phyloP scores from a whole-genome alignment of 2,113 vertebrate genomes.

The Piaya cayana region DNA sequence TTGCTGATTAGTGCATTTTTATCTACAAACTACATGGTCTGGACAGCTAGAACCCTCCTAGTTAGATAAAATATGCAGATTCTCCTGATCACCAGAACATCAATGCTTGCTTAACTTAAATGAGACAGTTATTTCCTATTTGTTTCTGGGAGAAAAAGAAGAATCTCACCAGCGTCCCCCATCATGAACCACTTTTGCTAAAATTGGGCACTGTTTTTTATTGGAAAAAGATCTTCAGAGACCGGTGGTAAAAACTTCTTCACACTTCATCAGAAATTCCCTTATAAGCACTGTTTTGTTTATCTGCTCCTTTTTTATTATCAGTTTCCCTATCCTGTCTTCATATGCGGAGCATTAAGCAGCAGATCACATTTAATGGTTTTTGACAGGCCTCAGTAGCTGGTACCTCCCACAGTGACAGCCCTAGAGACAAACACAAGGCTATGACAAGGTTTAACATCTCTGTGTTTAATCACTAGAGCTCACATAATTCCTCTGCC shows the following conservation, averaged over 20 bases:
- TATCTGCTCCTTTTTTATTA: not conserved
- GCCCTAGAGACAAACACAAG: slow-evolving; percentile 52
- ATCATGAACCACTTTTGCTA: not conserved
- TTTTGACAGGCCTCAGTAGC: slow-evolving; percentile 51
- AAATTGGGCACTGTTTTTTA: not conserved
- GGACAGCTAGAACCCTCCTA: not conserved
- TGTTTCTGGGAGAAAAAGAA: not conserved
- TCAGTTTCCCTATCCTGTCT: not conserved
- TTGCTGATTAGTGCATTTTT: not conserved
- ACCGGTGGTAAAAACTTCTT: not conserved
- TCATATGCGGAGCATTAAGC: slow-evolving; percentile 10
- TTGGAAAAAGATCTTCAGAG: not conserved
- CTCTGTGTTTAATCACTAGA: slow-evolving; percentile 57
- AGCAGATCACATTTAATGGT: slow-evolving; percentile 42
- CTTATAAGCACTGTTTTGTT: not conserved
- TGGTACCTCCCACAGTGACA: slow-evolving; percentile 58
- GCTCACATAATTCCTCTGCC: slow-evolving; percentile 30
- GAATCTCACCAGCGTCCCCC: not conserved
- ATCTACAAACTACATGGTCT: not conserved
- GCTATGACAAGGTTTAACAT: slow-evolving; percentile 57
- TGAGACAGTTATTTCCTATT: not conserved
- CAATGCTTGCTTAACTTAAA: not conserved
- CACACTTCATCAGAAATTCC: not conserved
- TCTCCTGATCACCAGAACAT: not conserved
- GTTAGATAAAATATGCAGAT: not conserved